These are phyloP conservation scores for Agrenia bidenticulata DNA, from an alignment of 2,888 invertebrate species.

Conservation along the genomic window DNA sequence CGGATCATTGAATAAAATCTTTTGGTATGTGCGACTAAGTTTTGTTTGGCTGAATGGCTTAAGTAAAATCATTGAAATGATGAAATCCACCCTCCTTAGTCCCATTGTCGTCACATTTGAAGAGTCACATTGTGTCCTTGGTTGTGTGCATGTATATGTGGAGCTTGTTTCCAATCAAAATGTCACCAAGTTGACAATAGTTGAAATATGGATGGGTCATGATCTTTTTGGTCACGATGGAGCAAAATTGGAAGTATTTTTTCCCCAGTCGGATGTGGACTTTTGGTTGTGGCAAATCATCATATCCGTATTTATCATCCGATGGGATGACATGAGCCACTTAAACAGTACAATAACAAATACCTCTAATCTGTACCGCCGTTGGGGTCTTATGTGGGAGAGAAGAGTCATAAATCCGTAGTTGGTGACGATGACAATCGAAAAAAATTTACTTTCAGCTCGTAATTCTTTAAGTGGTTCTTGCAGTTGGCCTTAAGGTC, in stretches of 20 bases:
- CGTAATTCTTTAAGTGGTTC: too few species aligned
- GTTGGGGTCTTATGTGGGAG: too few species aligned
- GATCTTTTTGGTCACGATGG: slow-evolving; percentile 40
- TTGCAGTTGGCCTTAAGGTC: too few species aligned
- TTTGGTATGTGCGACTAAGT: neutral
- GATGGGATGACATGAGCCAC: too few species aligned
- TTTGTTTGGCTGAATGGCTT: too few species aligned
- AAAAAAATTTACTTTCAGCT: too few species aligned
- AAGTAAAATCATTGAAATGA: neutral
- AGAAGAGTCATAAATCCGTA: too few species aligned
- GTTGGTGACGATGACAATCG: too few species aligned
- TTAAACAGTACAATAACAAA: too few species aligned
- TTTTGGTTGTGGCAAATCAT: neutral
- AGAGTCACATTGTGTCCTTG: neutral
- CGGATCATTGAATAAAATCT: slow-evolving; percentile 20
- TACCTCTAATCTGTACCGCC: too few species aligned
- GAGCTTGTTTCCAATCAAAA: slow-evolving; percentile 28
- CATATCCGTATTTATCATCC: slow-evolving; percentile 5
- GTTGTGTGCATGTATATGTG: neutral
- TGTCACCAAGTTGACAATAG: slow-evolving; percentile 27
- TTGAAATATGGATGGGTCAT: slow-evolving; percentile 40
- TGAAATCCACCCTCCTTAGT: slow-evolving; percentile 10
- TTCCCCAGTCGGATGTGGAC: neutral
- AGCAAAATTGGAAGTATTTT: slow-evolving; percentile 10
- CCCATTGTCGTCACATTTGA: slow-evolving; percentile 23